These are phyloP conservation scores for Perca flavescens DNA, from an alignment of 2,113 vertebrate species.

Conservation along the genomic window DNA sequence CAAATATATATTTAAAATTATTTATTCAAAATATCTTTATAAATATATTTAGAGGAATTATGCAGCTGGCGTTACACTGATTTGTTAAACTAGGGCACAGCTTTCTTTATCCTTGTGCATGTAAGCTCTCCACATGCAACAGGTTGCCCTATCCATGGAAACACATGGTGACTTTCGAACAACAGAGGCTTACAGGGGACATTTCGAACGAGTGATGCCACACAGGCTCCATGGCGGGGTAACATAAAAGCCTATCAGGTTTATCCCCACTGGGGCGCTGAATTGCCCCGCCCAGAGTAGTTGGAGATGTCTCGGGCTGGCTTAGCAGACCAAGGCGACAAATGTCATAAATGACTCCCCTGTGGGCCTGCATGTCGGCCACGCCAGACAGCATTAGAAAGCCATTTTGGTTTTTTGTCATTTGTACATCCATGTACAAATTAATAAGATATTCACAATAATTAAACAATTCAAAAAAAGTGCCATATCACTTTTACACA, in stretches of 20 bases:
- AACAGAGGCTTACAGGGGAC: conserved; percentile 72
- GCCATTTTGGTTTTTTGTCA: neutral
- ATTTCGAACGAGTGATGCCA: conserved; percentile 79
- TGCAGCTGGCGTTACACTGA: neutral
- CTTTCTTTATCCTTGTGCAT: neutral
- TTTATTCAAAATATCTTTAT: too few species aligned
- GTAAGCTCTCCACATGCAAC: conserved; percentile 39
- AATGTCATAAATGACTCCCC: conserved; percentile 83
- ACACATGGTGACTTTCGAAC: conserved; percentile 69
- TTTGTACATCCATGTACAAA: neutral
- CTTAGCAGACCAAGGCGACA: conserved; percentile 84
- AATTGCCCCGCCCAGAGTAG: conserved; percentile 75
- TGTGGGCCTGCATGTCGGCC: conserved; percentile 74
- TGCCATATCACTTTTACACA: neutral
- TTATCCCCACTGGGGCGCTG: conserved; percentile 76
- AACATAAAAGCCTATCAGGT: conserved; percentile 81
- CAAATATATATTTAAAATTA: neutral
- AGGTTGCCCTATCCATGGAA: conserved; percentile 71
- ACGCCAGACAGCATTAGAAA: conserved; percentile 51
- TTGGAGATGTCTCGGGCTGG: conserved; percentile 71
- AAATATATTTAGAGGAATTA: too few species aligned
- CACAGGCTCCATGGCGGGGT: conserved; percentile 71
- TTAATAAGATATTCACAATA: neutral
- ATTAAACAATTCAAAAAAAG: neutral
- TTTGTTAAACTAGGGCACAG: neutral